Evolutionary conservation across 2,797 vertebrate genomes (phyloP).

Genomic region (Huso huso): DNA sequence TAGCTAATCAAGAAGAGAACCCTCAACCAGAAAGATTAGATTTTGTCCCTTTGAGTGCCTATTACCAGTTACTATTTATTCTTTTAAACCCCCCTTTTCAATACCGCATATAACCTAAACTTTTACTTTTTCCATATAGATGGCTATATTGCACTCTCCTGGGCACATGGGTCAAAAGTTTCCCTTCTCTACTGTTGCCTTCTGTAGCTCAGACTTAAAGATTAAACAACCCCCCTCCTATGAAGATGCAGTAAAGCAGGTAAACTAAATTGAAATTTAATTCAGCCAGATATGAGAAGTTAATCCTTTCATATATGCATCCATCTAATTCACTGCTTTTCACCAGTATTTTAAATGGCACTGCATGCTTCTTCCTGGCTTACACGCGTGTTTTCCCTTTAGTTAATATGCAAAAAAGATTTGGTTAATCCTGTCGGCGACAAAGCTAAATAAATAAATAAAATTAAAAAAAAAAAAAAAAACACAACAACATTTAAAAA

Average conservation of each 20-base stretch:
- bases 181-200: conserved; percentile 68
- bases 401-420: background rate
- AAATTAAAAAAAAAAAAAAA: background rate
- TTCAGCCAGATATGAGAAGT: conserved; percentile 8
- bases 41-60: background rate
- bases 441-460: background rate
- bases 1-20: no score
- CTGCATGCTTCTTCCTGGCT: conserved; percentile 18
- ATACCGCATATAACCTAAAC: conserved; percentile 38
- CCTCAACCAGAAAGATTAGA: no score
- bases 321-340: conserved; percentile 8
- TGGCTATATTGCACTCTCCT: conserved; percentile 67
- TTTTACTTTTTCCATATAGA: conserved; percentile 67
- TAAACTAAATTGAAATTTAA: conserved; percentile 52
- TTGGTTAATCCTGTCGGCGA: background rate
- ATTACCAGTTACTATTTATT: background rate
- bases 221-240: conserved; percentile 87
- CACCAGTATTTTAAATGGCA: conserved; percentile 15
- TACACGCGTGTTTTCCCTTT: conserved; percentile 13
- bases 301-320: conserved; percentile 6
- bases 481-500: no score
- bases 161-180: conserved; percentile 77
- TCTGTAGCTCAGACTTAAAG: conserved; percentile 78
- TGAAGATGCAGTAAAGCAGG: conserved; percentile 93
- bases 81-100: conserved; percentile 7